Conservation (phyloP, 2,888 invertebrate genomes). For the Epinotia bilunana region DNA sequence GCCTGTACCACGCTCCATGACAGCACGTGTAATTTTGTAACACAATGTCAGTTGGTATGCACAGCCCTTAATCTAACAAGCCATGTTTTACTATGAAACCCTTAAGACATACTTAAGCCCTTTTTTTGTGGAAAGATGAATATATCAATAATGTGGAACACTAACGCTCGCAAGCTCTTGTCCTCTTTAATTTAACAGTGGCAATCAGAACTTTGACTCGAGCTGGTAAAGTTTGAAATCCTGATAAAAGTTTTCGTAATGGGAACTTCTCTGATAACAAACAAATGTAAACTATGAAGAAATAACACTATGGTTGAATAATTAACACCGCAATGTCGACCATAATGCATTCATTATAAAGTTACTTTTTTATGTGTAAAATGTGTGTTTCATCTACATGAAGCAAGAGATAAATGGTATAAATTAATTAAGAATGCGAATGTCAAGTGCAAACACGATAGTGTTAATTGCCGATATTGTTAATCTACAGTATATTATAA, state of each 20-base stretch:
- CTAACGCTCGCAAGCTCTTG: not conserved
- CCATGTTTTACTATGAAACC: not conserved
- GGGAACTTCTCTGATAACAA: not conserved
- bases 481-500: not conserved
- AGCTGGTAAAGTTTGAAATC: not conserved
- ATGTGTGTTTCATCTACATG: constrained; percentile 5
- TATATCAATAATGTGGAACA: constrained; percentile 19
- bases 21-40: constrained; percentile 9
- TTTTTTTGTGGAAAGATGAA: not conserved
- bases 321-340: not conserved
- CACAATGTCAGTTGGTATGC: constrained; percentile 20
- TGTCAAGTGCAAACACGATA: constrained; percentile 24
- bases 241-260: not conserved
- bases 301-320: constrained; percentile 4
- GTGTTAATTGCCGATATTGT: not conserved
- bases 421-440: constrained; percentile 24
- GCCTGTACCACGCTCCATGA: not conserved
- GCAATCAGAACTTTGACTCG: not conserved
- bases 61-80: not conserved
- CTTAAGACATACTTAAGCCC: not conserved
- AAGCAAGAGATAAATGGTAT: constrained; percentile 28
- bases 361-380: not conserved
- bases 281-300: not conserved
- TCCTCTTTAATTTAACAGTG: not conserved
- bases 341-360: not conserved